Conservation (phyloP, 2,797 vertebrate species). For the Scarus forsteni region DNA sequence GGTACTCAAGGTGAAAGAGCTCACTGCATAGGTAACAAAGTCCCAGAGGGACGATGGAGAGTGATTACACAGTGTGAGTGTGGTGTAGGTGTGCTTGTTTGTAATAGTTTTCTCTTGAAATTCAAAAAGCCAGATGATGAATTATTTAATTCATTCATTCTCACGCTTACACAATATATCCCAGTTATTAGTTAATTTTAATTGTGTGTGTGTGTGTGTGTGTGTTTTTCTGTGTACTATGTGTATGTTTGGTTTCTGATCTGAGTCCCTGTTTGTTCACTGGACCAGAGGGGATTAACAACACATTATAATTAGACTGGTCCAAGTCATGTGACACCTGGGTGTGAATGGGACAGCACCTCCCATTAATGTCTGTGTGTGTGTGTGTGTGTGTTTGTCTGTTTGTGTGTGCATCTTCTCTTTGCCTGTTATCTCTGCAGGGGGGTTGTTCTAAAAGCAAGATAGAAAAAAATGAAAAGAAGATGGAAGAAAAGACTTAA, state of each 20-base stretch:
- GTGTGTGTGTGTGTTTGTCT: slow-evolving; percentile 17
- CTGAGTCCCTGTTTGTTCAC: slow-evolving; percentile 9
- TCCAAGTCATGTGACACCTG: slow-evolving; percentile 56
- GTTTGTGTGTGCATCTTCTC: slow-evolving; percentile 9
- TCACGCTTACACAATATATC: background rate
- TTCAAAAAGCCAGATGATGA: slow-evolving; percentile 3
- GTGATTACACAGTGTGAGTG: slow-evolving; percentile 32
- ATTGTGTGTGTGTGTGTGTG: background rate
- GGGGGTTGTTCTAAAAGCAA: slow-evolving; percentile 28
- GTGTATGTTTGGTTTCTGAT: slow-evolving; percentile 4
- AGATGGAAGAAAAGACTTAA: slow-evolving; percentile 9
- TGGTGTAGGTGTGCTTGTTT: background rate
- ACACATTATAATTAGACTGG: slow-evolving; percentile 75
- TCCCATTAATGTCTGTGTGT: slow-evolving; percentile 72
- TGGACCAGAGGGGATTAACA: slow-evolving; percentile 63
- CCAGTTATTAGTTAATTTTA: background rate
- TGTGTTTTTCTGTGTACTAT: background rate
- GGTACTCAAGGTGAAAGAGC: slow-evolving; percentile 36
- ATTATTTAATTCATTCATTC: background rate
- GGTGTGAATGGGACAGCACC: slow-evolving; percentile 40
- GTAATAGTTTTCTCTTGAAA: background rate
- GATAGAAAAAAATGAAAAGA: slow-evolving; percentile 13
- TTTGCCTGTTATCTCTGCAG: slow-evolving; percentile 25
- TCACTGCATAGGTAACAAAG: slow-evolving; percentile 50
- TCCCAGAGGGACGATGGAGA: slow-evolving; percentile 46